Conservation (phyloP, 2,113 vertebrate species). For the Rhinogobius similis region DNA sequence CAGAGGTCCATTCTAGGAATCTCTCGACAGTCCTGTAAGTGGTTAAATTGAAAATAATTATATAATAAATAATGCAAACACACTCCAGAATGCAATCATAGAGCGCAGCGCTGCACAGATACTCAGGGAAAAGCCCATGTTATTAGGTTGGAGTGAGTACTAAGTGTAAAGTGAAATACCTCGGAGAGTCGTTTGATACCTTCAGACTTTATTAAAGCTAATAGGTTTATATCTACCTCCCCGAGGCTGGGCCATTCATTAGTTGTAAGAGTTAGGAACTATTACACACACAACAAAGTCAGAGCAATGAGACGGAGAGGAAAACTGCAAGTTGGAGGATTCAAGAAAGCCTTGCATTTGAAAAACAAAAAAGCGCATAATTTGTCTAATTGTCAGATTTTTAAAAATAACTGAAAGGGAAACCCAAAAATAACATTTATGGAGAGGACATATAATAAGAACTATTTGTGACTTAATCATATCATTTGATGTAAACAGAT, state of each 20-base stretch:
- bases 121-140: constrained; percentile 43
- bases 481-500: constrained; percentile 33
- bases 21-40: constrained; percentile 47
- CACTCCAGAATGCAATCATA: constrained; percentile 59
- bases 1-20: constrained; percentile 5
- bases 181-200: constrained; percentile 68
- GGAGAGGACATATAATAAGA: constrained; percentile 12
- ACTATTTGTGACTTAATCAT: constrained; percentile 21
- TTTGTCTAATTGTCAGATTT: no score
- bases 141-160: constrained; percentile 62
- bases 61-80: constrained; percentile 38
- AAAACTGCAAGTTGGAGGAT: constrained; percentile 13
- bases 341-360: not conserved
- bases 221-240: constrained; percentile 74
- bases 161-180: constrained; percentile 71
- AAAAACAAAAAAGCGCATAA: not conserved
- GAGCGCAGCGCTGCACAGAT: constrained; percentile 38
- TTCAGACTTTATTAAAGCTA: constrained; percentile 73
- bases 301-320: constrained; percentile 32
- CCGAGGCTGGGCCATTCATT: constrained; percentile 71
- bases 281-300: constrained; percentile 66
- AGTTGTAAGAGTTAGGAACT: constrained; percentile 65
- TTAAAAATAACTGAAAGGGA: not conserved
- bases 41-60: constrained; percentile 69
- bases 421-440: not conserved